Evolutionary conservation across 2,113 vertebrate species (phyloP), one percentile per base, ranked within the genome.

Genomic region (Argyrosomus japonicus): DNA sequence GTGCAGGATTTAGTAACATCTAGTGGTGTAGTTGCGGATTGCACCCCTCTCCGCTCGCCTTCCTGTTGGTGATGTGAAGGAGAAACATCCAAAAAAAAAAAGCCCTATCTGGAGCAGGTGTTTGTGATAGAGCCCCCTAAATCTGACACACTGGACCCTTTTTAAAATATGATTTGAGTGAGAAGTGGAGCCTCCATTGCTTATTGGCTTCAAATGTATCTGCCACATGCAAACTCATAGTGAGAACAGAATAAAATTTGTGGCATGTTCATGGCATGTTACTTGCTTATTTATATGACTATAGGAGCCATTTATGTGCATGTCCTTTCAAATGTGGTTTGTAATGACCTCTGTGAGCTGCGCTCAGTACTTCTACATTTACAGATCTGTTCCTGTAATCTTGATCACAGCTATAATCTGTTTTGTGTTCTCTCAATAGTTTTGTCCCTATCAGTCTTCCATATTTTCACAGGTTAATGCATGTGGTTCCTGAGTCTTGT

Each of bases 401-500:
- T 60, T 11, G 1, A 64, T 53, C 6, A 27, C 6, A 36, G 6
- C 29, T 29, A 3, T 18, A 53, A 47, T 80, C 48, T 79, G 18
- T 47, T 73, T 77, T 51, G 40, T 53, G 8, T 12, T 70, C 14
- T 40, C 48, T 72, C 57, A 12, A 5, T 63, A 57, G 40, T 67
- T 75, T 83, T 65, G 56, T 19, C 64, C 14, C 14, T 9, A 50
- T 77, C 1, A 3, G 6, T 48, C 50, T 57, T 60, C 58, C 36
- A 36, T 40, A n/a, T 25, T 68, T 72, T 57, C 0, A 56, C 27
- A 62, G 19, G 15, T 43, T 47, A 29, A 62, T 12, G 14, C 15
- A 23, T 51, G 23, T 47, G 9, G 13, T 62, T 75, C 62, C 68
- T 19, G 56, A 82, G 74, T 23, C 12, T 40, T 45, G 67, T 17